Evolutionary conservation across 1,140 invertebrate species (phyloP), one percentile per base, ranked within the genome.

Genomic region (Neodiprion lecontei): DNA sequence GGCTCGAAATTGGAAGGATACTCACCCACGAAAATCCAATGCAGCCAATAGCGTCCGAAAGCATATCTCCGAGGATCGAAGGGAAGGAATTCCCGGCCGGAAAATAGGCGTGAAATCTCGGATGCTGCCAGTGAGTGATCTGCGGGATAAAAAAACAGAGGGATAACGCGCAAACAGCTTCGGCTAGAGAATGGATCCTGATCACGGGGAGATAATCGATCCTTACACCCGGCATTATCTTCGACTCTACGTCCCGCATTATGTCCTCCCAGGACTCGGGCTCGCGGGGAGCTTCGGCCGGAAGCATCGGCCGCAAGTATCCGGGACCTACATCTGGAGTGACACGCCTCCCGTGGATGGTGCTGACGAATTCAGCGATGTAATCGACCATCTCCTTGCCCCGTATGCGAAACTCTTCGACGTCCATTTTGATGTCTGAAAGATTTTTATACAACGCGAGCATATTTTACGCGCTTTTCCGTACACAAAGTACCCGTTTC

Each of bases 81-180:
- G 98, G 98, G 86, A 94, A 99, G 0, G 96, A 98, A 89, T 99
- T 99, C 40, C 98, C 98, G 0, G 98, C 93, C 1, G 98, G 98
- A 85, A 99, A 99, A 86, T 99, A 99, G 0, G 98, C 98, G 87
- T 99, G 98, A 88, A 99, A 99, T 70, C 97, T 90, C 0, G 98
- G 98, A 91, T 99, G 98, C 87, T 99, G 97, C 98, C 98, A 99
- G 87, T 99, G 97, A 0, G 98, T 99, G 72, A 96, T 92, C 94
- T 95, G 82, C 3, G 86, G 76, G 70, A 47, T 72, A 12, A 49
- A n/a, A 67, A 21, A 40, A 71, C 49, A 76, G 40, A 67, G 23
- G 0, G 17, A n/a, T 50, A 21, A 17, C 70, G 53, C 50, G 48
- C 47, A 12, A 68, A 21, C 0, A 50, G 49, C n/a, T 72, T 72